Base-by-base conservation (phyloP, 53 echinoderm and acorn worm genomes). In the Echinometra lucunter region DNA sequence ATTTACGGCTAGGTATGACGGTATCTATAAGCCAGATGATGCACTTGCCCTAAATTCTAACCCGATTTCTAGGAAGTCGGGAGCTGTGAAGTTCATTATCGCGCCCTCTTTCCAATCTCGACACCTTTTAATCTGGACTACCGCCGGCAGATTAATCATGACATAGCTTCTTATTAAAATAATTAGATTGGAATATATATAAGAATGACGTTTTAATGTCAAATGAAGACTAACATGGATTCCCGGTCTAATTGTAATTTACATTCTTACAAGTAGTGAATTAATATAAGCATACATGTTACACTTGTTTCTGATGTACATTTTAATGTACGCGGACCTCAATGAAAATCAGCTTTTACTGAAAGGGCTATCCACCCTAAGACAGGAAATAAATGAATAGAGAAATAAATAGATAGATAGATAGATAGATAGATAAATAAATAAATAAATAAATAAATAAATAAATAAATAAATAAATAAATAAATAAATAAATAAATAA, bases 1-100 rank as follows among this genome's bases (percentile, higher is more conserved):
- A 69, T 69, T 1, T 66, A 66, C 66, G 25, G 6, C 23, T 17
- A 23, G n/a, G 69, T 69, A 19, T 69, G 28, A 11, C 32, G 69
- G 4, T 78, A 3, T 78, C 38, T 19, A 85, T 11, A 53, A 53
- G n/a, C 11, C 45, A 47, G 49, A 85, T 85, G 47, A 85, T 85
- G n/a, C 85, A 12, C 19, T 45, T 49, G 27, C 45, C 49, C 85
- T 49, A 85, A 25, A 85, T 85, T 47, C 85, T 47, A 85, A n/a
- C 85, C 85, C 49, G 27, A 49, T 85, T 85, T 85, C 85, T 12
- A n/a, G 49, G 85, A 85, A 85, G 28, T 21, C 6, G n/a, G n/a
- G 40, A 13, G 28, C 85, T 85, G 85, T 85, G 47, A 85, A 85
- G 49, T 85, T 49, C 85, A 85, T 85, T 49, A 85, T 37, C 49